Evolutionary conservation across 2,888 invertebrate species (phyloP).

Genomic region (Cephus pulcher): DNA sequence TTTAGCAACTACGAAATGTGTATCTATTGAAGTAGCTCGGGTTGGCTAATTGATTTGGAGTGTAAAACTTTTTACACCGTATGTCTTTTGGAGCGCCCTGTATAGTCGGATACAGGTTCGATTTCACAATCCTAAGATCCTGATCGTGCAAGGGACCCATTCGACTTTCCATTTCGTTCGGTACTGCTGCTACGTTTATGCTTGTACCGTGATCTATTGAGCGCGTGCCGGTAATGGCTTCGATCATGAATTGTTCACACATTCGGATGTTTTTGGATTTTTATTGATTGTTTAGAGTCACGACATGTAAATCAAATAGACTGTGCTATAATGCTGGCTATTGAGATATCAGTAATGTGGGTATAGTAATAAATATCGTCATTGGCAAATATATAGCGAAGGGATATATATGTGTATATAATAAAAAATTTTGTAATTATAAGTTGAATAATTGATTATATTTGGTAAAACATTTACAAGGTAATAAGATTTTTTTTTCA

Average conservation of each 20-base stretch:
- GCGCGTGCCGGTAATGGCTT: neutral
- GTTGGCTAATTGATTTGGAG: neutral
- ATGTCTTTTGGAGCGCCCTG: conserved; percentile 20
- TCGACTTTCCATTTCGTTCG: conserved; percentile 48
- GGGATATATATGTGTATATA: conserved; percentile 10
- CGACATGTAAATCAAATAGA: neutral
- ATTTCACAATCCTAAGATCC: conserved; percentile 45
- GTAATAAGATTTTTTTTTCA: conserved; percentile 57
- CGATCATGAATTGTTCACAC: neutral
- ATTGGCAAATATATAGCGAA: conserved; percentile 6
- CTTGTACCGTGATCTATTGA: neutral
- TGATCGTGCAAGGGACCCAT: conserved; percentile 39
- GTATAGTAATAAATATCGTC: neutral
- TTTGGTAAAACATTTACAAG: conserved; percentile 67
- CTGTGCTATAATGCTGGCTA: neutral
- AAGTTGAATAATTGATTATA: conserved; percentile 65
- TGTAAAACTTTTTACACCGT: neutral
- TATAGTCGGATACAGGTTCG: conserved; percentile 20
- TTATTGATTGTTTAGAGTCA: neutral
- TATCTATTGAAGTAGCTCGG: neutral
- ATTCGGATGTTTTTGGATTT: neutral
- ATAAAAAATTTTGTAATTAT: conserved; percentile 27
- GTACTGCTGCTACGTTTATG: conserved; percentile 16
- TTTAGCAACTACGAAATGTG: neutral
- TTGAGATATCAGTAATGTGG: neutral